These are phyloP conservation scores for Cyclophora albipunctata DNA, from an alignment of 2,888 invertebrate species.

Conservation along the genomic window DNA sequence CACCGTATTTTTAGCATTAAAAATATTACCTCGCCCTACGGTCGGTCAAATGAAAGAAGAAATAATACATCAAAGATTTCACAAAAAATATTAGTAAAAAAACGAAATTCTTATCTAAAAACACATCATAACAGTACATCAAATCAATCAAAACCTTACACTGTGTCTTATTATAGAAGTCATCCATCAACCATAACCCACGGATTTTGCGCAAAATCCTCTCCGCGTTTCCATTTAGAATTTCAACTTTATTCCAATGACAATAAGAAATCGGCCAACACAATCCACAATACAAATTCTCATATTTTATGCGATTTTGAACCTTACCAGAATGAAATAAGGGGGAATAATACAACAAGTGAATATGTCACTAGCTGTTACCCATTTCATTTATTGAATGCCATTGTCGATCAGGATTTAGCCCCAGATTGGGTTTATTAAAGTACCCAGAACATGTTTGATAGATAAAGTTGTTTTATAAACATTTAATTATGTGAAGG, in stretches of 20 bases:
- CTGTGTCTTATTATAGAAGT: constrained; percentile 19
- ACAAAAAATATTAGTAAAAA: neutral
- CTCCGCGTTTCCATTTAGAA: neutral
- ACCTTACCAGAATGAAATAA: constrained; percentile 4
- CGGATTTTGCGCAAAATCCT: constrained; percentile 9
- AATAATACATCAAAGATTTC: neutral
- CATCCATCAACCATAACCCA: constrained; percentile 19
- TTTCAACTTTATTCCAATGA: neutral
- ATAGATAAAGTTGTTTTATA: neutral
- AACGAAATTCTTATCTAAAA: neutral
- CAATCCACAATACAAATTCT: neutral
- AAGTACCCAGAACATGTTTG: neutral
- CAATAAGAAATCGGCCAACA: neutral
- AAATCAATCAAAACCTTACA: constrained; percentile 21
- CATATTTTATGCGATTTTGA: constrained; percentile 5
- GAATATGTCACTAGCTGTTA: constrained; percentile 14
- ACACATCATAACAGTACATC: constrained; percentile 5
- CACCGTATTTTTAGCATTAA: too few species aligned
- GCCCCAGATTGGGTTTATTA: constrained; percentile 1
- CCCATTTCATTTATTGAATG: constrained; percentile 18
- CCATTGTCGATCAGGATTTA: constrained; percentile 8
- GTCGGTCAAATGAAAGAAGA: too few species aligned
- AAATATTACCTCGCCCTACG: too few species aligned
- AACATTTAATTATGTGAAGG: neutral
- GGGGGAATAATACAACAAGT: constrained; percentile 1